phyloP scores from a whole-genome alignment of 1,140 invertebrate genomes.

The Dinoponera quadriceps region DNA sequence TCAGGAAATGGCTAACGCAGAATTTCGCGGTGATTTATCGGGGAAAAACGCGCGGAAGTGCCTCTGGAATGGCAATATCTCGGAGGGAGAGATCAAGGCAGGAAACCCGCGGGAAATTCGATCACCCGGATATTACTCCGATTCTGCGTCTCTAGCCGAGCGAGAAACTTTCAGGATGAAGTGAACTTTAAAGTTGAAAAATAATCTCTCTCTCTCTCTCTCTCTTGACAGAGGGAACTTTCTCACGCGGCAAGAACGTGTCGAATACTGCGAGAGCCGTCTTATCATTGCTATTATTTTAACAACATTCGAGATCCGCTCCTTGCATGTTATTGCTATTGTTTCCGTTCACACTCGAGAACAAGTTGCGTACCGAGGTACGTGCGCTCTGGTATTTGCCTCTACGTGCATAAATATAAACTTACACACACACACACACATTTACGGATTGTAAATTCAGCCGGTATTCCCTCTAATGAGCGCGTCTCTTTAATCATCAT shows the following conservation, averaged over 20 bases:
- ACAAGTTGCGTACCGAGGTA: neutral
- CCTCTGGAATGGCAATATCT: conserved; percentile 55
- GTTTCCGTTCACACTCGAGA: neutral
- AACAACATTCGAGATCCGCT: neutral
- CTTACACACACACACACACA: no score
- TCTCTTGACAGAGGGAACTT: neutral
- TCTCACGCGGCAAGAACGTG: neutral
- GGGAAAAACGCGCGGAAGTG: conserved; percentile 50
- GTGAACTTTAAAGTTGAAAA: conserved; percentile 54
- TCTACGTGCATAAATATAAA: no score
- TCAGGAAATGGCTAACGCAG: conserved; percentile 42
- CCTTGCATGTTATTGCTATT: neutral
- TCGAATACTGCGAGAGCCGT: conserved; percentile 5
- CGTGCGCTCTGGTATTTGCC: no score
- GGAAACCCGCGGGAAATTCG: conserved; percentile 55
- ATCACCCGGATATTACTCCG: conserved; percentile 58
- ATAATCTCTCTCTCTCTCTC: conserved; percentile 39
- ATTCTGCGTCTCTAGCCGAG: conserved; percentile 48
- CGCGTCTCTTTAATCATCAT: neutral
- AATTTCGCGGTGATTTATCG: conserved; percentile 57
- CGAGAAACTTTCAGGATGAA: conserved; percentile 48
- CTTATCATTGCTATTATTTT: conserved; percentile 38
- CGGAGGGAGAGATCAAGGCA: conserved; percentile 56
- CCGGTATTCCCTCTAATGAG: neutral
- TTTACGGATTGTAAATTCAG: no score